Percentiles rank a stretch among this genome's conserved stretches.
These are phyloP conservation scores for Mormyrus proboscirostris DNA, from an alignment of 2,797 vertebrate species.

Conservation along the genomic window DNA sequence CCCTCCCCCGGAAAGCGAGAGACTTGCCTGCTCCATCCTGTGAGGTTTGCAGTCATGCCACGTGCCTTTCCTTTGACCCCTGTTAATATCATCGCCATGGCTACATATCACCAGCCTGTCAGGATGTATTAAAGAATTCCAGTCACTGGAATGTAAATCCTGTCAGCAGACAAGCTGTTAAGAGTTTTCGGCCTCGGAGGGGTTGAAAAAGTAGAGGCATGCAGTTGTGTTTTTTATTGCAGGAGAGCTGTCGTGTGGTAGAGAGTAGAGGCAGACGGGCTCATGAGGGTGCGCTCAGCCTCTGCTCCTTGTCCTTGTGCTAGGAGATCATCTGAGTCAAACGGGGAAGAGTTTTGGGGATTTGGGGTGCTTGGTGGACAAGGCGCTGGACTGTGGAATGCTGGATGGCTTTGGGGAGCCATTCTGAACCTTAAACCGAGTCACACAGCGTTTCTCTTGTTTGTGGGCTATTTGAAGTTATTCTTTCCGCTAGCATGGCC, in stretches of 20 bases:
- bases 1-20: background rate
- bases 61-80: background rate
- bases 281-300: background rate
- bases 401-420: background rate
- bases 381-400: background rate
- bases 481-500: background rate
- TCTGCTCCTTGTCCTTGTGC: background rate
- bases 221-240: background rate
- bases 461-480: background rate
- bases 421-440: background rate
- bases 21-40: background rate
- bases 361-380: background rate
- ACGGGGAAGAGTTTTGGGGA: background rate
- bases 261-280: background rate
- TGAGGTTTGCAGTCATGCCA: background rate
- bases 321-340: background rate
- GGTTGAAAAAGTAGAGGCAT: background rate
- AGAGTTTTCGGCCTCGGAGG: background rate
- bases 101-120: background rate
- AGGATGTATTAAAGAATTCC: background rate
- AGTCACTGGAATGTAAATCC: slow-evolving; percentile 11
- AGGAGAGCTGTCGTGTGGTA: background rate
- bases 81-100: slow-evolving; percentile 1
- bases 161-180: background rate
- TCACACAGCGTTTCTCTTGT: background rate